Evolutionary conservation across 92 coral and sea anemone genomes (phyloP), one percentile per base, ranked within the genome.

Genomic region (Hydrozoanthus gracilis): DNA sequence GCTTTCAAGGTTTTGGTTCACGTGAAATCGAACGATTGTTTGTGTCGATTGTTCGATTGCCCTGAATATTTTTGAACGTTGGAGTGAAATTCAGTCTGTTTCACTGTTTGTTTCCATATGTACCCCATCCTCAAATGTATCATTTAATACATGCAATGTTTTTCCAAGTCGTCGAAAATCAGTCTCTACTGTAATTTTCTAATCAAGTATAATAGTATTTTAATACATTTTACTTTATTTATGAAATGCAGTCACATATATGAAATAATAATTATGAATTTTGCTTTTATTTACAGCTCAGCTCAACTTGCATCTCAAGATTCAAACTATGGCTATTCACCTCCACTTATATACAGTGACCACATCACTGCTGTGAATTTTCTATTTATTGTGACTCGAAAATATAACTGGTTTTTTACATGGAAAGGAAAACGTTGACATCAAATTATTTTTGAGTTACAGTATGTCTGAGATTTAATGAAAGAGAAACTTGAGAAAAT

Each of bases 291-390:
- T 64, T 64, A 64, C 70, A 64, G 70, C 70, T 64, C 58, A 52
- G 58, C 58, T 64, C 70, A 64, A 64, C n/a, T 64, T 64, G 70
- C 70, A 64, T 64, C n/a, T 64, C 70, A 64, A 64, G 70, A 64
- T 64, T 64, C 58, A 52, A 52, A 64, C 70, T 64, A 64, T 64
- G 70, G 70, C 70, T 64, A 64, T 16, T 64, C 20, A 64, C 70
- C 70, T 64, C 70, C n/a, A 64, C 70, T 64, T 64, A 64, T 64
- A 64, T 64, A 64, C 70, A 64, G 70, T 64, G 70, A 64, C 70
- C 70, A 64, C 70, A 64, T 64, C 20, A 64, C 70, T 64, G 70
- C 70, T 64, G 70, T 64, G 70, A 64, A 64, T 64, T 64, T 16
- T 64, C n/a, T 16, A 64, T 64, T 64, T 64, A 64, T 64, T 64